phyloP scores from a whole-genome alignment of 2,797 vertebrate species.

The Tragelaphus eurycerus region DNA sequence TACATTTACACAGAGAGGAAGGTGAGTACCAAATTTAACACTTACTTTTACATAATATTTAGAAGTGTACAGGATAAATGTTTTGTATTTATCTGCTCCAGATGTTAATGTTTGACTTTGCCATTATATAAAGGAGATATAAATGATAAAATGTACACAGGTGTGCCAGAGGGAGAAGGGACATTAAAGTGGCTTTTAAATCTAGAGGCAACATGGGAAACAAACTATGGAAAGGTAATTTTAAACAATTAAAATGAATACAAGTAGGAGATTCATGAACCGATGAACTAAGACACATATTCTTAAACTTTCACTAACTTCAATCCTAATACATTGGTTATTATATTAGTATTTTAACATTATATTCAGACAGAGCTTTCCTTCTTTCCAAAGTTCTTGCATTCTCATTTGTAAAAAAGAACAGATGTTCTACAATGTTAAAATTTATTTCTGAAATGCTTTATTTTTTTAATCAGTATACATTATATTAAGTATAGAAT shows the following conservation, averaged over 20 bases:
- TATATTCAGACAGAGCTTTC: neutral
- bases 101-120: neutral
- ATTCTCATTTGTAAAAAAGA: conserved; percentile 33
- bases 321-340: neutral
- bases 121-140: neutral
- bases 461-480: conserved; percentile 76
- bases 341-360: neutral
- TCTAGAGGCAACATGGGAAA: neutral
- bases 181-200: neutral
- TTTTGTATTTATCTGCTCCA: neutral
- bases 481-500: conserved; percentile 77
- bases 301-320: neutral
- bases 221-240: neutral
- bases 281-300: neutral
- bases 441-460: conserved; percentile 82
- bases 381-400: neutral
- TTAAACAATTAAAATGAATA: neutral
- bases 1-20: neutral
- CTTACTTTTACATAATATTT: neutral
- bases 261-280: neutral
- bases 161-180: neutral
- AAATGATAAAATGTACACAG: neutral
- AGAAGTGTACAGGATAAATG: neutral
- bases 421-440: conserved; percentile 55
- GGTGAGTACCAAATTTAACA: neutral